Percentiles rank a stretch among this genome's conserved stretches.
phyloP scores from a whole-genome alignment of 37 sponge, comb jelly and placozoan genomes.

The Halichondria panicea region DNA sequence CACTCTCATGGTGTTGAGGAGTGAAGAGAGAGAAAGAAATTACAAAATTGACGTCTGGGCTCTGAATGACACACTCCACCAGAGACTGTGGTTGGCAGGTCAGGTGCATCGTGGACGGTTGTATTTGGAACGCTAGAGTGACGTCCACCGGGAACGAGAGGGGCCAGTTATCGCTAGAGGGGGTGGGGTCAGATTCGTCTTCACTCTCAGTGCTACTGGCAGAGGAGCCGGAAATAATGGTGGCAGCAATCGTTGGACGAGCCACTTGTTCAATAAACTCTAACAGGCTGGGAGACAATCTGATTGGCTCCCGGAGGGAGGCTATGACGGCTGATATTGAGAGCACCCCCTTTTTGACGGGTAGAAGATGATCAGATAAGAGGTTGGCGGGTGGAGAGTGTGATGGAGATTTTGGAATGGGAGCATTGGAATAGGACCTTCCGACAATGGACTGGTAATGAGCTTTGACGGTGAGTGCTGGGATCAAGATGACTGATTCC shows the following conservation, averaged over 20 bases:
- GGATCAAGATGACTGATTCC: constrained; percentile 48
- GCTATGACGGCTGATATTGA: constrained; percentile 50
- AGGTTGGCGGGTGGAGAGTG: neutral
- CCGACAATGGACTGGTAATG: constrained; percentile 71
- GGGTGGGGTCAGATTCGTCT: constrained; percentile 6
- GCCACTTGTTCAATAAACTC: constrained; percentile 90
- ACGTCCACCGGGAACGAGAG: constrained; percentile 90
- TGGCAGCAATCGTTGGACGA: constrained; percentile 57
- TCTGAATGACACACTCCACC: constrained; percentile 76
- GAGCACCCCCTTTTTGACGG: constrained; percentile 55
- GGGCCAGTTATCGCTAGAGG: constrained; percentile 21
- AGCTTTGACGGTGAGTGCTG: constrained; percentile 60
- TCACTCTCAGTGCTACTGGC: constrained; percentile 6
- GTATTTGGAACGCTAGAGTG: constrained; percentile 62
- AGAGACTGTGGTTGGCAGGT: constrained; percentile 85
- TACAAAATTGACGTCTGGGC: constrained; percentile 73
- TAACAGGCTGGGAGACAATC: constrained; percentile 66
- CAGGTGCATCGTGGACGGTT: constrained; percentile 79
- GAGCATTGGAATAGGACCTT: constrained; percentile 6
- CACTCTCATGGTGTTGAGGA: constrained; percentile 10
- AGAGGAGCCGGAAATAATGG: constrained; percentile 14
- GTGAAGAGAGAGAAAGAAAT: constrained; percentile 78
- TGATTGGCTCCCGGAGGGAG: constrained; percentile 69
- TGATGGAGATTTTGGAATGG: neutral
- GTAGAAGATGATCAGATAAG: constrained; percentile 1